Conservation (phyloP, 2,888 invertebrate species). For the Philonicus albiceps region DNA sequence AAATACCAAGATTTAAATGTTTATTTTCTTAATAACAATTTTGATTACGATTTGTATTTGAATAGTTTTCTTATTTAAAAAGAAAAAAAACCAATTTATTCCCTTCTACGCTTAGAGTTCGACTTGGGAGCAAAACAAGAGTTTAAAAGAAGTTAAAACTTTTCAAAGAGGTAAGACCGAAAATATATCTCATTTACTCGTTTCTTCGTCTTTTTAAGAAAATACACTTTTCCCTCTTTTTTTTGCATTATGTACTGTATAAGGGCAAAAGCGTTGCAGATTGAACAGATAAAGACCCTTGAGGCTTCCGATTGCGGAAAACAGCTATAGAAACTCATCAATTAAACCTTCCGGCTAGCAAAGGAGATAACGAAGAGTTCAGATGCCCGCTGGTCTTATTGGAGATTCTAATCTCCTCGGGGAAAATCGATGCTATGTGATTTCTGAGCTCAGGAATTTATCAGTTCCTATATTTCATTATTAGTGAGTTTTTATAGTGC, state of each 20-base stretch:
- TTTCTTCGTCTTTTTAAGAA: too few relatives aligned
- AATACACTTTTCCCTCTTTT: neutral
- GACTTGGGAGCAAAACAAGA: neutral
- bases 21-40: too few relatives aligned
- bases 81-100: too few relatives aligned
- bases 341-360: neutral
- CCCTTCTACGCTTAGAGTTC: neutral
- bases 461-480: neutral
- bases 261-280: neutral
- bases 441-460: neutral
- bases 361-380: neutral
- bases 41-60: too few relatives aligned
- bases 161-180: neutral
- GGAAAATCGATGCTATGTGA: neutral
- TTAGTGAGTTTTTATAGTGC: neutral
- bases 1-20: too few relatives aligned
- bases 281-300: neutral
- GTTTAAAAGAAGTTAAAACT: neutral
- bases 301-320: neutral
- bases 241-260: neutral
- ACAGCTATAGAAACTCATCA: neutral
- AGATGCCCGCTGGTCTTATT: neutral
- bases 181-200: neutral
- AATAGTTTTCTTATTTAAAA: too few relatives aligned
- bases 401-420: neutral